Percentiles rank a stretch among this genome's conserved stretches.
These are phyloP conservation scores for Anser brachyrhynchus DNA, from an alignment of 2,113 vertebrate genomes.

Conservation along the genomic window DNA sequence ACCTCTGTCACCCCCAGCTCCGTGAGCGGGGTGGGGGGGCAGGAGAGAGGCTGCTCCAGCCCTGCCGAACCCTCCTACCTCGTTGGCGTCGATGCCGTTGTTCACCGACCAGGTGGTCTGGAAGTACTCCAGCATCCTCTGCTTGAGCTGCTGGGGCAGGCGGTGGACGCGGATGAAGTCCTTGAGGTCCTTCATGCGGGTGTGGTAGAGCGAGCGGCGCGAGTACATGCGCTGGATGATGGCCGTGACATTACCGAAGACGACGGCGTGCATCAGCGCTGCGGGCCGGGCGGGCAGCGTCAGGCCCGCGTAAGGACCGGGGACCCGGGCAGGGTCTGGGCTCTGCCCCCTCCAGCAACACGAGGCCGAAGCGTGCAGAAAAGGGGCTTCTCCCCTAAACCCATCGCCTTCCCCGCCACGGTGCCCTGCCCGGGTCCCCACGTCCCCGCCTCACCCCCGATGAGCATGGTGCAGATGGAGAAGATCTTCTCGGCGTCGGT, in stretches of 20 bases:
- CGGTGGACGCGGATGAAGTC: constrained; percentile 95
- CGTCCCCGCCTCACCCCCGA: constrained; percentile 85
- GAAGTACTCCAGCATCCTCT: constrained; percentile 96
- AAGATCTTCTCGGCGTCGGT: constrained; percentile 96
- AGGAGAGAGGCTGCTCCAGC: fast-evolving
- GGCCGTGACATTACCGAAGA: constrained; percentile 96
- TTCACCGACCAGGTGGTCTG: constrained; percentile 98
- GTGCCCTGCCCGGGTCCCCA: neutral
- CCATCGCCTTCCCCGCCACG: neutral
- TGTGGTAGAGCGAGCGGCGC: constrained; percentile 94
- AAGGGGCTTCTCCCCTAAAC: neutral
- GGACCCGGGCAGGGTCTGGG: neutral
- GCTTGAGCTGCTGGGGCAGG: constrained; percentile 93
- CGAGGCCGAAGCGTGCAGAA: neutral
- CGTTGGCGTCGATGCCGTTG: constrained; percentile 94
- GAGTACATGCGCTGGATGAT: constrained; percentile 99
- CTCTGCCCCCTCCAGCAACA: fast-evolving
- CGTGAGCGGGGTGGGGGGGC: fast-evolving
- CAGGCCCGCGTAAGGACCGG: fast-evolving
- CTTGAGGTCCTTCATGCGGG: constrained; percentile 95
- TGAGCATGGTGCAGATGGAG: constrained; percentile 97
- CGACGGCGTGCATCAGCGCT: constrained; percentile 97
- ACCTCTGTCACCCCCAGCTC: fast-evolving
- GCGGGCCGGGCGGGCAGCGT: neutral
- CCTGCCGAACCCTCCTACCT: constrained; percentile 73